Evolutionary conservation across 2,888 invertebrate genomes (phyloP).

Genomic region (Drosophila eohydei): DNA sequence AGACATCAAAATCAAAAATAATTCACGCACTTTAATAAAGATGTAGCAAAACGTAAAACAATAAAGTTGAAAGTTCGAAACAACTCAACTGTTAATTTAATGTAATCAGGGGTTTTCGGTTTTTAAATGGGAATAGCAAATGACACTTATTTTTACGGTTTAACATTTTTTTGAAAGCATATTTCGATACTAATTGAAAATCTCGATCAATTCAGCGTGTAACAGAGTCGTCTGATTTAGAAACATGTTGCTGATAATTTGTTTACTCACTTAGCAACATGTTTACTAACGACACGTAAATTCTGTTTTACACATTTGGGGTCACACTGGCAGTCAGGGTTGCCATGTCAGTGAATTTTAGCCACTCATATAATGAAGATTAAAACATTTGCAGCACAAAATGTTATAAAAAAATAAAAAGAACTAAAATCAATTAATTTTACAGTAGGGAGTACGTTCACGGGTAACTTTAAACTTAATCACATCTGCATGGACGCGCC

Average conservation of each 20-base stretch:
- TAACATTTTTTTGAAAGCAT: neutral
- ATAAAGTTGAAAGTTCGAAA: constrained; percentile 61
- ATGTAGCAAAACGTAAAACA: constrained; percentile 66
- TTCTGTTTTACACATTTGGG: neutral
- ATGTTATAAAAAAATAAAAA: constrained; percentile 38
- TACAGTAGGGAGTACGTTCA: constrained; percentile 32
- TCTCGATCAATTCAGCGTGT: neutral
- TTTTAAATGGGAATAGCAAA: neutral
- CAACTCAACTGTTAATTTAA: neutral
- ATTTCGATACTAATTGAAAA: neutral
- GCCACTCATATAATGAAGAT: constrained; percentile 42
- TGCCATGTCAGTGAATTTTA: constrained; percentile 22
- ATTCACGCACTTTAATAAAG: constrained; percentile 65
- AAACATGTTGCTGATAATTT: constrained; percentile 19
- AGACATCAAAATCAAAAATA: constrained; percentile 40
- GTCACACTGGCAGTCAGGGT: constrained; percentile 37
- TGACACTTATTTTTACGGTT: neutral
- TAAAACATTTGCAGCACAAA: constrained; percentile 36
- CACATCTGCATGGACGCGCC: constrained; percentile 86
- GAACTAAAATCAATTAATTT: constrained; percentile 16
- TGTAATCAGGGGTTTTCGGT: neutral
- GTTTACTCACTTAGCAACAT: neutral
- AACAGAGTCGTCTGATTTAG: neutral
- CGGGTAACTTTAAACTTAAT: constrained; percentile 50
- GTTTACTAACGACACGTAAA: neutral